Base-by-base conservation (phyloP, 1,140 invertebrate genomes). In the Microplitis demolitor region DNA sequence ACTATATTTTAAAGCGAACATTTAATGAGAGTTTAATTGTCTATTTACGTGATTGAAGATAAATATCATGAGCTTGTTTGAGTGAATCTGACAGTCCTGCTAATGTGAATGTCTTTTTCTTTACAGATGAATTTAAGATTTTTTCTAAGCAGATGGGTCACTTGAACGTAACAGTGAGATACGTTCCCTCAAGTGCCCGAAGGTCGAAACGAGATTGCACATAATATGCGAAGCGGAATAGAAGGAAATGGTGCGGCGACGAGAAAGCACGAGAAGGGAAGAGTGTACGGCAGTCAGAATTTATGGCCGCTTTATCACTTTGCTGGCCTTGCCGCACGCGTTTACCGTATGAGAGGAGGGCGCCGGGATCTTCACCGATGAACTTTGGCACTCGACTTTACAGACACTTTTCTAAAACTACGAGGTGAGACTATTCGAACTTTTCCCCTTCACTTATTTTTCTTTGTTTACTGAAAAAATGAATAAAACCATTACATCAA, bases 301-400 rank as follows among this genome's bases (percentile, higher is more conserved):
- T 87, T 87, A 87, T 86, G 85, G 85, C 80, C 82, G 84, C 86
- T 87, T 87, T 87, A 87, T 86, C 86, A 87, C 84, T 87, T 87
- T 85, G 83, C 85, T 83, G 84, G 82, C 83, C 81, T 84, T 83
- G 81, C 83, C 76, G 78, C 80, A 80, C 82, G 81, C 80, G 80
- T 84, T 80, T 81, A 80, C 64, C 31, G 78, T 78, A 74, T 77
- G 80, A 80, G 66, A 69, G 66, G 16, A 70, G 68, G 13, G 69
- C 67, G 67, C 71, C n/a, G 82, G 83, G 80, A 85, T 86, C 82
- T 82, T 78, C 66, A 66, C 78, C 80, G 83, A 86, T 85, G 84
- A 87, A 87, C 86, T 86, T 86, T 87, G 85, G 83, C 84, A 86
- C 82, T 84, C 81, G 78, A 85, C 81, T 82, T 73, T 66, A 66